These are phyloP conservation scores for Sinhomidia bicolor DNA, from an alignment of 2,888 invertebrate genomes.

Conservation along the genomic window DNA sequence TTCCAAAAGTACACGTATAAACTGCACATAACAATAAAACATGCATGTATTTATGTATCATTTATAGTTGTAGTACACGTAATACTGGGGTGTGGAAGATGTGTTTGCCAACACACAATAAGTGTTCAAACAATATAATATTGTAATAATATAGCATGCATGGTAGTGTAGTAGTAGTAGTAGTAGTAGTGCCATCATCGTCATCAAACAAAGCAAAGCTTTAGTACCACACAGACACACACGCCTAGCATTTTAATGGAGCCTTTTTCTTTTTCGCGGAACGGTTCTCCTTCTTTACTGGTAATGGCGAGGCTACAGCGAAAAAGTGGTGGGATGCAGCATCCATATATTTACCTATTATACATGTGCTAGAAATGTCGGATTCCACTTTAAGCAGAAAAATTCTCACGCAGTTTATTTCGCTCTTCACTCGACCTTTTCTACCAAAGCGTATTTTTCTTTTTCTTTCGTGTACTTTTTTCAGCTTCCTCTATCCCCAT, in stretches of 20 bases:
- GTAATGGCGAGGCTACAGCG: background rate
- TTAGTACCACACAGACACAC: background rate
- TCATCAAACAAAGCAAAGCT: slow-evolving; percentile 7
- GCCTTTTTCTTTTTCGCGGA: background rate
- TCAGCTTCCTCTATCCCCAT: background rate
- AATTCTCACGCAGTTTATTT: slow-evolving; percentile 61
- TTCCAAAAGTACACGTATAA: background rate
- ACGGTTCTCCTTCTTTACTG: background rate
- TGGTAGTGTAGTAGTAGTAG: background rate
- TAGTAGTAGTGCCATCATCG: too few species aligned
- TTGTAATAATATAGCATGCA: too few species aligned
- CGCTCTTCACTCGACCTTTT: slow-evolving; percentile 34
- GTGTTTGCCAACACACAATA: background rate
- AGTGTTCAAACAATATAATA: background rate
- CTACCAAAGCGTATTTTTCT: slow-evolving; percentile 9
- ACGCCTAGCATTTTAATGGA: slow-evolving; percentile 11
- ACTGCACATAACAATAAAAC: background rate
- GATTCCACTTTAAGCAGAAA: slow-evolving; percentile 17
- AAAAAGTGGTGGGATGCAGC: slow-evolving; percentile 48
- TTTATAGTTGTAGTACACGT: background rate
- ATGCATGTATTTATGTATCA: background rate
- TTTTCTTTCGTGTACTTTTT: background rate
- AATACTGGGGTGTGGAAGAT: slow-evolving; percentile 52
- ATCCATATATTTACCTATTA: slow-evolving; percentile 51
- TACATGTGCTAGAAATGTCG: slow-evolving; percentile 30